Evolutionary conservation across 2,113 vertebrate species (phyloP).

Genomic region (Dicentrarchus labrax): DNA sequence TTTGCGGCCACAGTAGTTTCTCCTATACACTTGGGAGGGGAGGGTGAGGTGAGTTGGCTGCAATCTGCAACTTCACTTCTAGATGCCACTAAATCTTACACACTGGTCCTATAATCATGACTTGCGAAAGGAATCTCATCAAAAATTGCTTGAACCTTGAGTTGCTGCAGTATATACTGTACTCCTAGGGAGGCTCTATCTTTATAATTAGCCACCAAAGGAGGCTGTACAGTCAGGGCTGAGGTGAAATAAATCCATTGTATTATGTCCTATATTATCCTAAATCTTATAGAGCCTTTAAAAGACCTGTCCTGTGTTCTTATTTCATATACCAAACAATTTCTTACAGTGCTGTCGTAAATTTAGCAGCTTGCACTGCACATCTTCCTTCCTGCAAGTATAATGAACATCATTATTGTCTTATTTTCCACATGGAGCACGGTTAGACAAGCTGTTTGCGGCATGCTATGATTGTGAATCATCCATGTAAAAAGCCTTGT

Average conservation of each 20-base stretch:
- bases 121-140: too few relatives aligned
- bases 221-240: neutral
- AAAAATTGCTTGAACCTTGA: neutral
- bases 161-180: neutral
- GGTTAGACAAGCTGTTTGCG: constrained; percentile 28
- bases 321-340: neutral
- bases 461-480: constrained; percentile 10
- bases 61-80: too few relatives aligned
- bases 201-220: neutral
- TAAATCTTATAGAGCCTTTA: neutral
- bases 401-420: constrained; percentile 19
- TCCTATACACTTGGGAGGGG: too few relatives aligned
- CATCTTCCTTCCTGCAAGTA: neutral
- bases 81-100: too few relatives aligned
- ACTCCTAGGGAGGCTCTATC: neutral
- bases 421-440: neutral
- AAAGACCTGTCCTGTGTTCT: neutral
- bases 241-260: neutral
- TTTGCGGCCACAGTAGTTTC: too few relatives aligned
- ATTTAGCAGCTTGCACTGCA: neutral
- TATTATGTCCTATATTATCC: neutral
- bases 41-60: too few relatives aligned
- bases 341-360: neutral
- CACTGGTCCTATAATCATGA: too few relatives aligned
- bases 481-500: constrained; percentile 10